Percentiles rank a stretch among this genome's conserved stretches.
Evolutionary conservation across 2,888 invertebrate genomes (phyloP).

Genomic region (Lasioglossum malachurum): DNA sequence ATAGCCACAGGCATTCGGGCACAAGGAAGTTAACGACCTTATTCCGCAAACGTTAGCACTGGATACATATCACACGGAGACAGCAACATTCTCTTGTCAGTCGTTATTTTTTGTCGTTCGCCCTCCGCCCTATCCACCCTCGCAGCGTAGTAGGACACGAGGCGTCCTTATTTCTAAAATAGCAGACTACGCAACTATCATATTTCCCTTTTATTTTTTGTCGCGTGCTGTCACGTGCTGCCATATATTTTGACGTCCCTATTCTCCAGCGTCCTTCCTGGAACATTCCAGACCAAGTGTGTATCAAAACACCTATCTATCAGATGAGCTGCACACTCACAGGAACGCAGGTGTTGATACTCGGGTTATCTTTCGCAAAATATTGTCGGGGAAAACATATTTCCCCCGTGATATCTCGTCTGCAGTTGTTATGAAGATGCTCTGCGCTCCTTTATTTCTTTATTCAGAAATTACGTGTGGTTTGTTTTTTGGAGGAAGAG

Average conservation of each 20-base stretch:
- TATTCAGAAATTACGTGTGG: background rate
- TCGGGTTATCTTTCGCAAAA: conserved; percentile 30
- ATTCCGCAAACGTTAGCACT: conserved; percentile 57
- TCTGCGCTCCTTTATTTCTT: background rate
- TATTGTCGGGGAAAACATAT: conserved; percentile 9
- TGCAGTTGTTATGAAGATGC: background rate
- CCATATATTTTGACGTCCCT: conserved; percentile 79
- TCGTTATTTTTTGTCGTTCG: conserved; percentile 47
- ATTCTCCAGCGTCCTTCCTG: conserved; percentile 68
- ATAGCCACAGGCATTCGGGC: conserved; percentile 13
- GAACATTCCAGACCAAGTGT: conserved; percentile 65
- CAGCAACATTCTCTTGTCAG: conserved; percentile 66
- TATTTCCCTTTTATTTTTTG: conserved; percentile 78
- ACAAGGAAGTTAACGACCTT: conserved; percentile 45
- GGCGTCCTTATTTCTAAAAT: conserved; percentile 71
- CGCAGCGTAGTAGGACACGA: conserved; percentile 47
- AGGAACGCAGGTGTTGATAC: conserved; percentile 48
- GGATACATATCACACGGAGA: conserved; percentile 64
- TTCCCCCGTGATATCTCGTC: background rate
- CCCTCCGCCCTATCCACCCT: conserved; percentile 16
- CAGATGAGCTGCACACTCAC: conserved; percentile 29
- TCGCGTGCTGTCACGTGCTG: conserved; percentile 73
- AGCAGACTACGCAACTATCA: conserved; percentile 79
- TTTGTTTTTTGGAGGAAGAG: background rate
- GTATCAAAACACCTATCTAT: conserved; percentile 50